phyloP scores from a whole-genome alignment of 2,888 invertebrate species.

The Dryococelus australis region DNA sequence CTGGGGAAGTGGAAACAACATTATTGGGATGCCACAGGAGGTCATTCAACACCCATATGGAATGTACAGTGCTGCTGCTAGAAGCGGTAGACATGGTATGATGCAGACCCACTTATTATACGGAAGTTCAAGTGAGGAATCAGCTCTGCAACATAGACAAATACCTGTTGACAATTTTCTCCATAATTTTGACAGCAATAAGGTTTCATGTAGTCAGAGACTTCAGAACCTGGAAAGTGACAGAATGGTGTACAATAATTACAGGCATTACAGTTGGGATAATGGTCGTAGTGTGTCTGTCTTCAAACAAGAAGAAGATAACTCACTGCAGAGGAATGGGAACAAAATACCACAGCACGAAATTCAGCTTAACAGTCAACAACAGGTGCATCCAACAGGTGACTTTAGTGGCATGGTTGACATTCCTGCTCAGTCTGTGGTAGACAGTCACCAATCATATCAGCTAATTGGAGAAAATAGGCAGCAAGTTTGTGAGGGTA shows the following conservation, averaged over 20 bases:
- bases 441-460: not conserved
- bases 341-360: not conserved
- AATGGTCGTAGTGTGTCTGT: not conserved
- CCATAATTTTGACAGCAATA: constrained; percentile 26
- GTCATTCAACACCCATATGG: constrained; percentile 22
- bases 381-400: not conserved
- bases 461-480: not conserved
- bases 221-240: constrained; percentile 24
- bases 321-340: not conserved
- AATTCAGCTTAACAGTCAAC: not conserved
- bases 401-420: not conserved
- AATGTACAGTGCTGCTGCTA: constrained; percentile 5
- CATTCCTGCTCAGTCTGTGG: not conserved
- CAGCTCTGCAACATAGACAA: not conserved
- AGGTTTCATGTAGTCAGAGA: not conserved
- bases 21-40: constrained; percentile 20
- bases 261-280: constrained; percentile 20
- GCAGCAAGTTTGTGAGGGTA: not conserved
- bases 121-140: not conserved
- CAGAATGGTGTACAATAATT: constrained; percentile 18
- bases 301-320: not conserved
- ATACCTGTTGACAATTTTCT: constrained; percentile 22
- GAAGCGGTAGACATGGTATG: constrained; percentile 17
- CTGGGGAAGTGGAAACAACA: constrained; percentile 29
- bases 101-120: not conserved